A percentile compares a stretch with the other conserved stretches of the same genome.
These are phyloP conservation scores for Phyllotreta striolata DNA, from an alignment of 2,888 invertebrate genomes.

Conservation along the genomic window DNA sequence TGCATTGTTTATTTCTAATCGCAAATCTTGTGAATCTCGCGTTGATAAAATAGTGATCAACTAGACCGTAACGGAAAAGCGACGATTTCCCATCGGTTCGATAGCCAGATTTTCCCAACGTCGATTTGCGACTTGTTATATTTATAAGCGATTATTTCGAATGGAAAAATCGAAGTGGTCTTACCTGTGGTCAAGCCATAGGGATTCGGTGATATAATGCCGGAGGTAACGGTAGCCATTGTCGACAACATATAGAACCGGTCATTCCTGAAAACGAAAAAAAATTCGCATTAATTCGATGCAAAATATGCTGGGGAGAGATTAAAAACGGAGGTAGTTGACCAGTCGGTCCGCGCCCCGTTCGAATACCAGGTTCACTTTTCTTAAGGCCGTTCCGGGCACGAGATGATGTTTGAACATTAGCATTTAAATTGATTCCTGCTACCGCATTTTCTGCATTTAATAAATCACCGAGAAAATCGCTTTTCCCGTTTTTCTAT, in stretches of 20 bases:
- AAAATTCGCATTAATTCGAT: constrained; percentile 2
- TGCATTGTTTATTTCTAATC: too few species aligned
- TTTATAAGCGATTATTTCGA: too few species aligned
- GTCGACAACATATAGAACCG: constrained; percentile 54
- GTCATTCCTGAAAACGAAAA: constrained; percentile 56
- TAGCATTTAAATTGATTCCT: constrained; percentile 44
- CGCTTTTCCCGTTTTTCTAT: constrained; percentile 19
- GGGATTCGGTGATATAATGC: constrained; percentile 61
- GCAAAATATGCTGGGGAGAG: background rate
- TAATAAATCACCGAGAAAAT: constrained; percentile 40
- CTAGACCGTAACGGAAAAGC: too few species aligned
- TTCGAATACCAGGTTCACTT: too few species aligned
- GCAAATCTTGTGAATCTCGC: too few species aligned
- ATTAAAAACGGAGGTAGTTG: constrained; percentile 4
- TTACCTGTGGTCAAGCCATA: constrained; percentile 60
- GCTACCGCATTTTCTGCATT: constrained; percentile 41
- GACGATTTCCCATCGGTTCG: too few species aligned
- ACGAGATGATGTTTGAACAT: constrained; percentile 39
- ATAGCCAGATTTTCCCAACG: too few species aligned
- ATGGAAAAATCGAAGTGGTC: background rate
- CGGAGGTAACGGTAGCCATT: constrained; percentile 62
- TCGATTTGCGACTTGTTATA: too few species aligned
- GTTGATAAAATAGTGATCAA: too few species aligned
- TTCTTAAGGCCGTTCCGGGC: constrained; percentile 30
- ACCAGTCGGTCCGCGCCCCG: constrained; percentile 19